Base-by-base conservation (phyloP, 2,888 invertebrate genomes). In the Erynnis tages region DNA sequence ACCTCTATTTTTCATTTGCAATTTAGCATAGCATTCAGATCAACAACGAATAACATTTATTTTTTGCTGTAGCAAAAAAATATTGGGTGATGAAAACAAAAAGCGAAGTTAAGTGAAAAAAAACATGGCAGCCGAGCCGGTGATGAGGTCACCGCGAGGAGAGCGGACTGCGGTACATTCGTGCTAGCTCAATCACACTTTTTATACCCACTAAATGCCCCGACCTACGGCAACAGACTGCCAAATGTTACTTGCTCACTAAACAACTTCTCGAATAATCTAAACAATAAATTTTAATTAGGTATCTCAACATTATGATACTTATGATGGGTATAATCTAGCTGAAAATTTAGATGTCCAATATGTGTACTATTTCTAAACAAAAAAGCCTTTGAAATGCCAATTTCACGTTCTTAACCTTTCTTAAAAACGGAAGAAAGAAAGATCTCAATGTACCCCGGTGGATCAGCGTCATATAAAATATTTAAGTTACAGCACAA, bases 201-300 rank as follows among this genome's bases (percentile, higher is more conserved):
- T 83, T 83, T 79, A 65, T 70, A 65, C 53, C 61, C 47, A 57
- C 56, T 62, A 77, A 81, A 66, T 62, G 61, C 67, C 79, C 68
- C 79, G 87, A 88, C 88, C 88, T 88, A 83, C 84, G 81, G 75
- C 85, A 88, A 87, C 69, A 58, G 64, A 54, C 49, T 50, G 43
- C 43, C 35, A 44, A 52, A 52, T 44, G 44, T 38, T 35, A 44
- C 44, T 43, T 52, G 44, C 30, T 44, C 43, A 43, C 17, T 34
- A 6, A 4, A 21, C 43, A 8, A 40, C 41, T 17, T 29, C 38
- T 30, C 40, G 29, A 23, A 7, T 30, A 21, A 27, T 29, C 37
- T 44, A 29, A 16, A 44, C 37, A 44, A 37, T 37, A 37, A 25
- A 23, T 40, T 25, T 32, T 4, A 37, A 44, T 44, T 25, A n/a